Evolutionary conservation across 2,113 vertebrate species (phyloP), one percentile per base, ranked within the genome.

Genomic region (Herpetotheres cachinnans): DNA sequence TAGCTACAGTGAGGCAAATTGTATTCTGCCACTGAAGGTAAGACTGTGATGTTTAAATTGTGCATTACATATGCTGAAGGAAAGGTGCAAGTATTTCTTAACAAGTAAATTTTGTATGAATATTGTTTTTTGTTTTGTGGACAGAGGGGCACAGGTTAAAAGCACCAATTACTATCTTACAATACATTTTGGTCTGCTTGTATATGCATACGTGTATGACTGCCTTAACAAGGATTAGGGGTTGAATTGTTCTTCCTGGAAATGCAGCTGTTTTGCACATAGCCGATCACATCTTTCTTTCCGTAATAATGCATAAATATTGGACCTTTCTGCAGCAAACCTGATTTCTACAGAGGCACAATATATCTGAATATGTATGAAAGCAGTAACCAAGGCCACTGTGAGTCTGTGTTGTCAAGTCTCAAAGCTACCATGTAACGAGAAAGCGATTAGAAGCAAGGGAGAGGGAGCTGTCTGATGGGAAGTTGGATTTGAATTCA

Each of bases 401-500:
- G 80, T 21, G 65, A 90, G 88, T 47, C 79, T 94, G 69, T 95
- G 93, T 91, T 94, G 93, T 95, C 86, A 91, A 38, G 82, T 97
- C 70, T 95, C 70, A 93, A 88, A 95, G 95, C 93, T 83, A 67
- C 86, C 74, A 4, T 86, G 91, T 88, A 91, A 93, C 11, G 27
- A 91, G 93, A 69, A 91, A 82, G 81, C 10, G 66, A 91, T 95
- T 93, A 95, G 91, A 80, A 93, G 84, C 81, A 32, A 89, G 89
- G 89, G 84, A 96, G 76, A 77, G 58, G 38, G 82, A 95, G 94
- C 92, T 87, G 89, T 89, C 84, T 94, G 89, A 84, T 9, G 34
- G 74, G 74, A 92, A 93, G 78, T 40, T 95, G 94, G 91, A 93
- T 95, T 92, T 89, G 84, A 94, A 96, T 96, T 95, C 32, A 94